These are phyloP conservation scores for Lycopodina hypogea DNA, from an alignment of 37 sponge, comb jelly and placozoan genomes.

Conservation along the genomic window DNA sequence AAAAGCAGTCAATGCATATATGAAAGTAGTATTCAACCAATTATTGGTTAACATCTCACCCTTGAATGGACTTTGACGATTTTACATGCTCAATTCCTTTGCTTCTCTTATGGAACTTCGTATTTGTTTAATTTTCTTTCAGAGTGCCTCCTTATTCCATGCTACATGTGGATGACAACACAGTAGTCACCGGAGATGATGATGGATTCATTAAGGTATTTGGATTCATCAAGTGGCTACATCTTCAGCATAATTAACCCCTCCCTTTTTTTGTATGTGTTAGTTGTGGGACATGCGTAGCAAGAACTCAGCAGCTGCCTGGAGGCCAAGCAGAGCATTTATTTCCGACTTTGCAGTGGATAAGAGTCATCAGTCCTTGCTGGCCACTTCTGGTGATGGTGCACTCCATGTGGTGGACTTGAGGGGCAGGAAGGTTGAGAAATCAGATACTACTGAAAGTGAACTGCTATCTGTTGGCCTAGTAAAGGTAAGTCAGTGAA, in stretches of 20 bases:
- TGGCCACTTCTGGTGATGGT: conserved; percentile 90
- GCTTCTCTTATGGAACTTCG: too few relatives aligned
- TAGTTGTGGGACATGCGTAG: conserved; percentile 84
- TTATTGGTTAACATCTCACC: too few relatives aligned
- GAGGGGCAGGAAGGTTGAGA: conserved; percentile 59
- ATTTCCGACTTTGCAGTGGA: conserved; percentile 68
- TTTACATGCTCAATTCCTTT: too few relatives aligned
- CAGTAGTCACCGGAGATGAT: conserved; percentile 85
- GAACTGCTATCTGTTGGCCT: conserved; percentile 82
- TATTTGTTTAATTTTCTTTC: background rate
- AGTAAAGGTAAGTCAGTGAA: conserved; percentile 52
- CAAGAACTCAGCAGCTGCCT: conserved; percentile 25
- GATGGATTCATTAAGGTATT: conserved; percentile 76
- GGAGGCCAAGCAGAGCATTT: conserved; percentile 72
- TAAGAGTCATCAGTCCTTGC: conserved; percentile 45
- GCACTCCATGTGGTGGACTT: conserved; percentile 61
- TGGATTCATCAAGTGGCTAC: background rate
- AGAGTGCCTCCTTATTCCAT: conserved; percentile 67
- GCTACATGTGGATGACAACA: conserved; percentile 42
- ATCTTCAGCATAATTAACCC: background rate
- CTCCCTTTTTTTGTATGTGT: background rate
- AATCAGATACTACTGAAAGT: conserved; percentile 81
- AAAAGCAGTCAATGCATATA: too few relatives aligned
- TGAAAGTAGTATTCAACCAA: too few relatives aligned
- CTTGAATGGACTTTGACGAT: too few relatives aligned